Base-by-base conservation (phyloP, 1,140 invertebrate genomes). In the Dreissena polymorpha region DNA sequence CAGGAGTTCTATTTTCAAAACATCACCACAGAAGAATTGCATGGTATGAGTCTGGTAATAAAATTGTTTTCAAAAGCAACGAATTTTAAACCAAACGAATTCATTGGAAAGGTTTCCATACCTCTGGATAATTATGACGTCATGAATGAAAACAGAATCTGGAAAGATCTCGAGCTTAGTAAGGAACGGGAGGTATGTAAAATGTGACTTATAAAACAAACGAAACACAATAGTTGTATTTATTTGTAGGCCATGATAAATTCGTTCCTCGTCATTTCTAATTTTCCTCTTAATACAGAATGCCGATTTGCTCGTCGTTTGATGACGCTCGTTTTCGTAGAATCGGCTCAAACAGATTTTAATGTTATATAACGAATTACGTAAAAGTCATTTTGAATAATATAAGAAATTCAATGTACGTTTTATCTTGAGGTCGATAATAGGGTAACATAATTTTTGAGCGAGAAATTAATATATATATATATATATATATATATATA, bases 81-180 rank as follows among this genome's bases (percentile, higher is more conserved):
- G 57, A 89, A 91, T 63, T 84, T 91, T 0, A 90, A 87, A 70
- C 81, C 88, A 23, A 86, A 87, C 7, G 91, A 91, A 74, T 89
- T 89, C 69, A 78, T 92, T 5, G 92, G 92, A 1, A 88, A 91
- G 81, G 87, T 91, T 6, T 86, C 87, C 53, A 81, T 92, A 18
- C 85, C 86, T 23, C 79, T 92, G 13, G 86, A 88, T 13, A 88
- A 87, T 71, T 91, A 91, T 70, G 90, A 92, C 80, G 81, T 92
- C 23, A 79, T 90, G 23, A 86, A 88, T 68, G 92, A 92, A 77
- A 90, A 89, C 69, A 67, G 92, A 18, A 91, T 92, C 88, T 92
- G 92, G 92, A 90, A 88, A 71, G 91, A 92, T 50, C 72, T 92
- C 3, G 88, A 91, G 63, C 80, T 86, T 8, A 91, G 89, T 57